phyloP scores from a whole-genome alignment of 2,888 invertebrate species.

The Hypsopygia costalis region DNA sequence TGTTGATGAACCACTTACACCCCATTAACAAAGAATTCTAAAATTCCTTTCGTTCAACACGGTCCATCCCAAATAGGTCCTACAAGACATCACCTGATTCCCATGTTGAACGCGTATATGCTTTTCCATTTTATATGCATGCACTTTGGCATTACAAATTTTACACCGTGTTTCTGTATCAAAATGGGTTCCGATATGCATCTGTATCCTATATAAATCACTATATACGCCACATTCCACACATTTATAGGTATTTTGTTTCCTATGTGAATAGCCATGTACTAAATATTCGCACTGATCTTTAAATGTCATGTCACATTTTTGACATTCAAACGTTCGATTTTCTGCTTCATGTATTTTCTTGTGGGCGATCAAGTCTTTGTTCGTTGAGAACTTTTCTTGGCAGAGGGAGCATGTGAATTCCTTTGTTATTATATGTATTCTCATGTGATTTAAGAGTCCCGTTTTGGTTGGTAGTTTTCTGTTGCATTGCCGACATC shows the following conservation, averaged over 20 bases:
- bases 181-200: constrained; percentile 1
- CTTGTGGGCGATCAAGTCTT: background rate
- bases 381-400: background rate
- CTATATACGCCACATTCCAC: background rate
- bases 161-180: background rate
- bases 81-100: background rate
- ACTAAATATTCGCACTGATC: constrained; percentile 2
- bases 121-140: background rate
- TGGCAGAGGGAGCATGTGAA: background rate
- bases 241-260: background rate
- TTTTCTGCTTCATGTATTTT: background rate
- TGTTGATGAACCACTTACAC: no score
- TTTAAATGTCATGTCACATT: background rate
- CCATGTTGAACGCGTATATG: background rate
- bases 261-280: background rate
- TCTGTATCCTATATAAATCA: background rate
- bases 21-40: no score
- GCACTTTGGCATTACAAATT: background rate
- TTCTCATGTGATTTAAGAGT: background rate
- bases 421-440: background rate
- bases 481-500: no score
- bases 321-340: background rate
- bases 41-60: no score
- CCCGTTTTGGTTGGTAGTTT: background rate
- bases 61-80: no score